Evolutionary conservation across 2,888 invertebrate species (phyloP), one percentile per base, ranked within the genome.

Genomic region (Hirtodrosophila duncani): DNA sequence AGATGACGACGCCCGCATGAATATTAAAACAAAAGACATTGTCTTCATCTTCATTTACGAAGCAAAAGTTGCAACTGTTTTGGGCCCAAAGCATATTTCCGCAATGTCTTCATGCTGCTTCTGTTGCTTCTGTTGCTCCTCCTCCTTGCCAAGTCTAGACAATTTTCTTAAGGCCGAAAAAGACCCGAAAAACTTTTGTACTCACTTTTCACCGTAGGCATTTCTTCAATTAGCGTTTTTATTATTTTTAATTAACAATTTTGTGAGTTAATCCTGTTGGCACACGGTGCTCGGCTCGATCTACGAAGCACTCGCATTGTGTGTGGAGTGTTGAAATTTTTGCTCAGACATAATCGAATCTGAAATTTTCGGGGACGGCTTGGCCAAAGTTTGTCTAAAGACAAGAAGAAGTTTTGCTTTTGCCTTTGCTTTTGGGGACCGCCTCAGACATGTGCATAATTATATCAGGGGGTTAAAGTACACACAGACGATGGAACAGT

Each of bases 161-260:
- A 60, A 62, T 49, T 61, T 57, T 9, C 50, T 41, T 23, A 52
- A 27, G 38, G 5, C 6, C 39, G 24, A 24, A 8, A 3, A 24
- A 24, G 3, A 34, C 39, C 17, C 30, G 49, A 60, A 65, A 69
- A 71, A 71, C 48, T 75, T 71, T 69, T 27, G 44, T 48, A 42
- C 21, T 38, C 45, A 44, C 33, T 29, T 50, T 30, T 44, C 29
- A 23, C 74, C 52, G 56, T 69, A 74, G 78, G 75, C 74, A 68
- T 63, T 70, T 49, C 77, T 74, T 68, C 74, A 75, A 74, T 75
- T 78, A 75, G 71, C 74, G 75, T 68, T 75, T 78, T 75, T 78
- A 75, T 75, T 78, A 75, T 75, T 75, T 78, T 75, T 78, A 75
- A 75, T 75, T 75, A 75, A 75, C 74, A 75, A 75, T 74, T 66